Conservation (phyloP, 2,113 vertebrate species). For the Hippopotamus amphibius region DNA sequence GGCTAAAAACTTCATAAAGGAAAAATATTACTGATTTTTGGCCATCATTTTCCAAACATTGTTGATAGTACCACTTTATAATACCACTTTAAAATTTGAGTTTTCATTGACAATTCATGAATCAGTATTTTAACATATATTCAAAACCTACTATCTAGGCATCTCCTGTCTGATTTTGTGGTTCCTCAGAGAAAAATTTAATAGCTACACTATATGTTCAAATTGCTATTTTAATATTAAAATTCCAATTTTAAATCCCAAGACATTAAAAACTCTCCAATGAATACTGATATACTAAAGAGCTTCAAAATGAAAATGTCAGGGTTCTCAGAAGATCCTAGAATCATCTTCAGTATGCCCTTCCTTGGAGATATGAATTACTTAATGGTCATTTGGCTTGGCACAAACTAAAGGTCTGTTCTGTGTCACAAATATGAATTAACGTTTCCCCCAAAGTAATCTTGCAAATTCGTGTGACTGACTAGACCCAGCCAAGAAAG, state of each 20-base stretch:
- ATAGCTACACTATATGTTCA: neutral
- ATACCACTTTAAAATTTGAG: neutral
- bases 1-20: neutral
- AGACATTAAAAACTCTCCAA: neutral
- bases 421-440: neutral
- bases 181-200: neutral
- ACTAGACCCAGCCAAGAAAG: neutral
- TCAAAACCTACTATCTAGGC: neutral
- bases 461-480: neutral
- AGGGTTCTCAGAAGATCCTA: conserved; percentile 41
- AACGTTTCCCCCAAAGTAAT: neutral
- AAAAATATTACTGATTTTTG: neutral
- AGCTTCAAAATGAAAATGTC: neutral
- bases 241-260: neutral
- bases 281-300: neutral
- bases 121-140: neutral
- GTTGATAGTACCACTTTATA: neutral
- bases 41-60: neutral
- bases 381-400: neutral
- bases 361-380: neutral
- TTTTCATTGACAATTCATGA: conserved; percentile 2
- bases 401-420: conserved; percentile 2
- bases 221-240: neutral
- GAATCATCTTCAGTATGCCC: neutral
- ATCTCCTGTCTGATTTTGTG: neutral